Percentiles rank a stretch among this genome's conserved stretches.
Conservation (phyloP, 35 echinoderm and acorn worm genomes). For the Heliocidaris tuberculata region DNA sequence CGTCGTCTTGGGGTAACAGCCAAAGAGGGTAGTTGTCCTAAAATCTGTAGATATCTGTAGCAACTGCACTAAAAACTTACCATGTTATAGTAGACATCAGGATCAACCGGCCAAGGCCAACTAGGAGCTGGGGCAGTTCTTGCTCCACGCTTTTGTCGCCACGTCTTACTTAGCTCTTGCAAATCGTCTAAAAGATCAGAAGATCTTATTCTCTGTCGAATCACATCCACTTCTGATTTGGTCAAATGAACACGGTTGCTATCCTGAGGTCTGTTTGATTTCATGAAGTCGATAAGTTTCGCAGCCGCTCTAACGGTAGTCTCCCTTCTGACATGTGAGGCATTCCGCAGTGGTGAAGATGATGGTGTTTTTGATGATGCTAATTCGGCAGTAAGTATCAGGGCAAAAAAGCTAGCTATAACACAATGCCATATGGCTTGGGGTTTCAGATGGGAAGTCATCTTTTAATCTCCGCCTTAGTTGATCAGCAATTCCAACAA, state of each 20-base stretch:
- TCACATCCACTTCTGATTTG: not conserved
- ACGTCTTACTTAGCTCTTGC: not conserved
- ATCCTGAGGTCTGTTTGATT: not conserved
- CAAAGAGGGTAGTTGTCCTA: too few species aligned
- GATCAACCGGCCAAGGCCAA: not conserved
- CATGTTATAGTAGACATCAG: conserved; percentile 42
- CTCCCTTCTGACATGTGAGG: not conserved
- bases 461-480: not conserved
- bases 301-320: not conserved
- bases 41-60: not conserved
- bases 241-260: not conserved
- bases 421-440: not conserved
- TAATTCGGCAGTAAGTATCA: not conserved
- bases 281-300: not conserved
- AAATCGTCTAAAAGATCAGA: not conserved
- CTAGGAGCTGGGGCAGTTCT: not conserved
- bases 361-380: not conserved
- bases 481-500: not conserved
- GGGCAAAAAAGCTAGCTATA: not conserved
- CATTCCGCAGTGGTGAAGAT: not conserved
- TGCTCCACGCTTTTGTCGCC: not conserved
- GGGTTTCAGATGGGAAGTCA: not conserved
- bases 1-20: too few species aligned
- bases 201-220: not conserved
- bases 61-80: not conserved